These are phyloP conservation scores for Coendou prehensilis DNA, from an alignment of 2,797 vertebrate genomes.

Conservation along the genomic window DNA sequence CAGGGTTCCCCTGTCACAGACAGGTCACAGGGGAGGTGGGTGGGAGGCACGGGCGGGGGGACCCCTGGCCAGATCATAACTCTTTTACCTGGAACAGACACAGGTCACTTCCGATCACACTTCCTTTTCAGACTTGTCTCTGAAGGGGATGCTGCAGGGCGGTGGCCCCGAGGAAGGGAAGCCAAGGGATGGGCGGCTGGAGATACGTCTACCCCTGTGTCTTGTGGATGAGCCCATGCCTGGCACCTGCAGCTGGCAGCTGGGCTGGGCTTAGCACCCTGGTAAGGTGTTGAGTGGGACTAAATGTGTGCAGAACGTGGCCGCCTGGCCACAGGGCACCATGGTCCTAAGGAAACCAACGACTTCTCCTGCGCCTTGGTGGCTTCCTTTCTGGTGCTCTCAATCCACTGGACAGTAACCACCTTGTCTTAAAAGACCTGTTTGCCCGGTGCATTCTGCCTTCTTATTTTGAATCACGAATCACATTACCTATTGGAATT, in stretches of 20 bases:
- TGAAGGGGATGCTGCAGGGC: not conserved
- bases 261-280: not conserved
- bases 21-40: too few species aligned
- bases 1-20: not conserved
- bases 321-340: too few species aligned
- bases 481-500: not conserved
- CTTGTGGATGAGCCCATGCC: rapidly evolving
- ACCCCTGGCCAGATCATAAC: not conserved
- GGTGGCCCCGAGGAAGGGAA: not conserved
- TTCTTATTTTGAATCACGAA: not conserved
- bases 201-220: rapidly evolving
- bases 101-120: not conserved
- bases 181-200: rapidly evolving
- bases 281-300: too few species aligned
- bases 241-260: not conserved
- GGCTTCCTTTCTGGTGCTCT: not conserved
- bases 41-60: not conserved
- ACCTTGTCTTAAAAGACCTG: not conserved
- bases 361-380: too few species aligned
- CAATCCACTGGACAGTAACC: not conserved
- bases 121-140: too few species aligned
- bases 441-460: not conserved
- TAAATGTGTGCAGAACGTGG: too few species aligned
- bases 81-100: not conserved
- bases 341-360: too few species aligned